Evolutionary conservation across 1,140 invertebrate genomes (phyloP).

Genomic region (Psix sp.): DNA sequence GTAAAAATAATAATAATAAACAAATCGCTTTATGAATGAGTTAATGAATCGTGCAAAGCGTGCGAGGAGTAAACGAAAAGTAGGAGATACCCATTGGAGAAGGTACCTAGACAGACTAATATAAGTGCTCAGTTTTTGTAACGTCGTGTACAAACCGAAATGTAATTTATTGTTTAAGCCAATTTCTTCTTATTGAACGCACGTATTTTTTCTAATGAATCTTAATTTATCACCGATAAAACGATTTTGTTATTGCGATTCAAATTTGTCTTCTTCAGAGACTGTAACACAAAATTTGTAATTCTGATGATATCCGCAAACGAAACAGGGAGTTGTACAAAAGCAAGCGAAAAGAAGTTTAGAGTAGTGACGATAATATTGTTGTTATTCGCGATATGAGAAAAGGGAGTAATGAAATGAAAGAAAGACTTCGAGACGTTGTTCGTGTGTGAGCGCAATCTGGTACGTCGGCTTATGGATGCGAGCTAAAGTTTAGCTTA

Average conservation of each 20-base stretch:
- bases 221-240: too few relatives aligned
- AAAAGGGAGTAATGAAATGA: conserved; percentile 6
- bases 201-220: too few relatives aligned
- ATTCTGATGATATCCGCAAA: conserved; percentile 4
- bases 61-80: conserved; percentile 5
- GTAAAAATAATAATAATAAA: conserved; percentile 9
- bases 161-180: neutral
- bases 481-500: conserved; percentile 14
- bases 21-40: too few relatives aligned
- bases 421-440: conserved; percentile 65
- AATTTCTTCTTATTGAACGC: too few relatives aligned
- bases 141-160: neutral
- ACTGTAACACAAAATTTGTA: too few relatives aligned
- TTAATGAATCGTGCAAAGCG: conserved; percentile 29
- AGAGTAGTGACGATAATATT: conserved; percentile 60
- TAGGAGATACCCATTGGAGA: conserved; percentile 9
- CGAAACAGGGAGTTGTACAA: conserved; percentile 60
- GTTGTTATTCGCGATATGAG: conserved; percentile 57
- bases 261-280: too few relatives aligned
- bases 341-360: conserved; percentile 35
- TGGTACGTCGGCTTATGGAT: conserved; percentile 74
- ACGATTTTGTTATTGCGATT: too few relatives aligned
- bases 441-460: conserved; percentile 68
- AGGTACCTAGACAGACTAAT: conserved; percentile 11
- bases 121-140: conserved; percentile 1